Base-by-base conservation (phyloP, 2,888 invertebrate genomes). In the Tachystola acroxantha region DNA sequence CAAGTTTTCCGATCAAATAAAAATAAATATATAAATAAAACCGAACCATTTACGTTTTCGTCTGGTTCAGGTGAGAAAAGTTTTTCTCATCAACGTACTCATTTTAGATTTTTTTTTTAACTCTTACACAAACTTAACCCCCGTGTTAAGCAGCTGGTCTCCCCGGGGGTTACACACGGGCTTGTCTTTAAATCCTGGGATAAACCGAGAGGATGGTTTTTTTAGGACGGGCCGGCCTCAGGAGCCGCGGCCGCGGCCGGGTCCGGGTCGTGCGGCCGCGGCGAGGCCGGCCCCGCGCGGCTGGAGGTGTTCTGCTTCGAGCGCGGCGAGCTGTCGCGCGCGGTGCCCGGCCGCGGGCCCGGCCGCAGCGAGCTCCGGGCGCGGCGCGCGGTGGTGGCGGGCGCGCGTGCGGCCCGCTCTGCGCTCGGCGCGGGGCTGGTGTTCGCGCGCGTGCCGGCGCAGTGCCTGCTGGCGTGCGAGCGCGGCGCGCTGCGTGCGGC, bases 361-460 rank as follows among this genome's bases (percentile, higher is more conserved):
- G 37, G 1, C 88, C 90, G 11, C 32, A 92, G 90, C 56, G 91
- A 91, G 67, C 89, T 89, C n/a, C n/a, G 3, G 4, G 89, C 90
- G 26, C 35, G 88, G 14, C 91, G 50, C 91, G 91, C 60, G 90
- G 89, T 27, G 30, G 19, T 33, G 24, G 9, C 20, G 20, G 20
- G 30, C 10, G 10, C 39, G 55, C 57, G n/a, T 57, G 58, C 43
- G 40, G 39, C 45, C 56, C 73, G 52, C 34, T 38, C 46, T 44
- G 48, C 40, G 45, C 67, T 69, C 32, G 63, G 53, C 36, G 42
- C 42, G 35, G 53, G 40, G 43, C 40, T 35, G 37, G 1, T 88
- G 90, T 10, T 32, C 92, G 90, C 56, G 91, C 91, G 67, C 89
- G n/a, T 89, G 6, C n/a, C 5, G 4, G 89, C 90, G 26, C 35